Evolutionary conservation across 2,797 vertebrate genomes (phyloP).

Genomic region (Phalloptychus januarius): DNA sequence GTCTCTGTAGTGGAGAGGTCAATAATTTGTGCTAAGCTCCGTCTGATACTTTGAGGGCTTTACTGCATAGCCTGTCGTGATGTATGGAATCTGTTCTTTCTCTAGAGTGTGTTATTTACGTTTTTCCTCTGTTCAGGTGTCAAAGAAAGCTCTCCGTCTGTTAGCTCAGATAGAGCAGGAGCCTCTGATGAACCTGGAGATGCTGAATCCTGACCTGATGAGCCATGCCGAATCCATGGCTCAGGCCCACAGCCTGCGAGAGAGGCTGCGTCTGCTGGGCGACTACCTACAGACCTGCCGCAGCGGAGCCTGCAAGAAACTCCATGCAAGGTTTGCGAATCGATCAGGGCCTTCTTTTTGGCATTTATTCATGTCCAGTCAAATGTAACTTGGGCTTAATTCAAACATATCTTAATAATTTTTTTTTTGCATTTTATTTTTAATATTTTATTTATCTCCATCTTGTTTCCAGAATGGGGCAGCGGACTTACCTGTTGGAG

Average conservation of each 20-base stretch:
- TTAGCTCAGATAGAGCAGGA: conserved; percentile 85
- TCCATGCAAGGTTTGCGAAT: conserved; percentile 65
- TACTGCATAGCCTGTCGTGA: background rate
- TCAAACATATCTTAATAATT: background rate
- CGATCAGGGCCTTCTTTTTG: background rate
- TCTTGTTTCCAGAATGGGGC: conserved; percentile 80
- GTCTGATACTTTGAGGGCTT: background rate
- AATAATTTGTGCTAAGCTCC: background rate
- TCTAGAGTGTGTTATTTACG: background rate
- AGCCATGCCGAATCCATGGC: conserved; percentile 86
- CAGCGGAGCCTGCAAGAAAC: conserved; percentile 86
- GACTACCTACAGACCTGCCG: conserved; percentile 93
- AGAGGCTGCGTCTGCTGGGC: conserved; percentile 88
- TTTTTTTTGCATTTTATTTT: background rate
- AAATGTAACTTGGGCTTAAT: background rate
- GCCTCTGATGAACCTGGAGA: conserved; percentile 88
- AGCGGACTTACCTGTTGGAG: conserved; percentile 90
- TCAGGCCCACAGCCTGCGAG: conserved; percentile 78
- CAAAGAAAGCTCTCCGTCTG: conserved; percentile 84
- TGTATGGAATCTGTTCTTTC: background rate
- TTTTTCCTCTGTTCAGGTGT: conserved; percentile 80
- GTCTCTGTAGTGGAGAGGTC: background rate
- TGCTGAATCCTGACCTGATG: conserved; percentile 87
- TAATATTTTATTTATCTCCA: background rate
- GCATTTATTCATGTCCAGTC: background rate